Conservation (phyloP, 1,140 invertebrate species). For the Ctenoplectra terminalis region DNA sequence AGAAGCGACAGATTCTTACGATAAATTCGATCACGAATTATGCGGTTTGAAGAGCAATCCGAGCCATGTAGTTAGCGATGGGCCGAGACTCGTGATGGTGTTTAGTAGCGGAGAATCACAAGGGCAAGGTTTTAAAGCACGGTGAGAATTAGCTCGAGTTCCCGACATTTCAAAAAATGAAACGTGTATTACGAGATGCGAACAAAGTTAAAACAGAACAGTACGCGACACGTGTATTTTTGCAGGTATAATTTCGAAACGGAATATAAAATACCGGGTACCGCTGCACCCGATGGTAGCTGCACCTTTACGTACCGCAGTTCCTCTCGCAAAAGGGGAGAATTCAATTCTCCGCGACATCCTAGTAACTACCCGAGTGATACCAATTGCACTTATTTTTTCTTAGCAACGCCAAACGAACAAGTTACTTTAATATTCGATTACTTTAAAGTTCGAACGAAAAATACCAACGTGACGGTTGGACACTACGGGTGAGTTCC, state of each 20-base stretch:
- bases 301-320: conserved; percentile 96
- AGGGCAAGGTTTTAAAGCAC: conserved; percentile 95
- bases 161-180: too few relatives aligned
- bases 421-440: conserved; percentile 96
- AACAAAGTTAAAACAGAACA: too few relatives aligned
- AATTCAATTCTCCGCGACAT: conserved; percentile 97
- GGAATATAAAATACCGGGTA: conserved; percentile 97
- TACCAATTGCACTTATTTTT: conserved; percentile 96
- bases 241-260: conserved; percentile 91
- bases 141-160: conserved; percentile 71
- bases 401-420: conserved; percentile 92
- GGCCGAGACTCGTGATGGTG: conserved; percentile 95
- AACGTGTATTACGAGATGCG: too few relatives aligned
- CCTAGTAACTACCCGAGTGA: conserved; percentile 97
- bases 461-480: conserved; percentile 83
- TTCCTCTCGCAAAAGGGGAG: conserved; percentile 91
- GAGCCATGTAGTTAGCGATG: conserved; percentile 91
- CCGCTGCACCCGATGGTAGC: conserved; percentile 93
- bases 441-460: conserved; percentile 93
- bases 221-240: neutral
- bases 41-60: conserved; percentile 91
- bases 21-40: conserved; percentile 96
- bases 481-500: conserved; percentile 85
- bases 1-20: conserved; percentile 95
- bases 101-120: conserved; percentile 95